Percentiles rank a stretch among this genome's conserved stretches.
Conservation (phyloP, 2,113 vertebrate species). For the Scatophagus argus region DNA sequence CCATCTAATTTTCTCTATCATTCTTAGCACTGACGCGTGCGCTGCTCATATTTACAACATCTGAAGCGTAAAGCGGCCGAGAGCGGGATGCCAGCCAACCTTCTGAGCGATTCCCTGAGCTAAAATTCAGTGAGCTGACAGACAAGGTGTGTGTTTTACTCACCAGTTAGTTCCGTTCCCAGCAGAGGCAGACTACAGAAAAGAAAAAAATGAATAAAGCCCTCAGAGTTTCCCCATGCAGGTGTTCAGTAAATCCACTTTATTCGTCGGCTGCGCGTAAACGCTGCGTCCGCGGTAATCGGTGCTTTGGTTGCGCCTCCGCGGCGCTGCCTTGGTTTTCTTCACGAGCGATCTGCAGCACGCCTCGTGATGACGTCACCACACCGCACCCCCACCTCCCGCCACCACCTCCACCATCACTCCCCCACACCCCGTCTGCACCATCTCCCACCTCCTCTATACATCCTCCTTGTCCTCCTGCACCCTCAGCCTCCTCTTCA, state of each 20-base stretch:
- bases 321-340: slow-evolving; percentile 81
- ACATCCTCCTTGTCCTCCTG: slow-evolving; percentile 14
- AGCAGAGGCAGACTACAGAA: slow-evolving; percentile 53
- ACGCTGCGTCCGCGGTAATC: slow-evolving; percentile 71
- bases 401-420: not conserved
- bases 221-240: slow-evolving; percentile 78
- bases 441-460: not conserved
- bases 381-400: not conserved
- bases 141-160: slow-evolving; percentile 45
- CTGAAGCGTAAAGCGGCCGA: not conserved
- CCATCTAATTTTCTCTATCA: slow-evolving; percentile 1
- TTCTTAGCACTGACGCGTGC: not conserved
- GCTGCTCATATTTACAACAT: not conserved
- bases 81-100: not conserved
- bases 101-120: not conserved
- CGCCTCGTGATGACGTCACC: slow-evolving; percentile 86
- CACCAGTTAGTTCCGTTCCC: slow-evolving; percentile 75
- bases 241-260: slow-evolving; percentile 79
- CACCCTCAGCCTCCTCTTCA: not conserved
- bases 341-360: slow-evolving; percentile 73
- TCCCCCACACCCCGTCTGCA: not conserved
- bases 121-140: not conserved
- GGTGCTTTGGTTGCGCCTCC: slow-evolving; percentile 61
- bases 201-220: slow-evolving; percentile 37
- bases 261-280: slow-evolving; percentile 59